Percentiles rank a stretch among this genome's conserved stretches.
Conservation (phyloP, 2,888 invertebrate genomes). For the Seira ritae region DNA sequence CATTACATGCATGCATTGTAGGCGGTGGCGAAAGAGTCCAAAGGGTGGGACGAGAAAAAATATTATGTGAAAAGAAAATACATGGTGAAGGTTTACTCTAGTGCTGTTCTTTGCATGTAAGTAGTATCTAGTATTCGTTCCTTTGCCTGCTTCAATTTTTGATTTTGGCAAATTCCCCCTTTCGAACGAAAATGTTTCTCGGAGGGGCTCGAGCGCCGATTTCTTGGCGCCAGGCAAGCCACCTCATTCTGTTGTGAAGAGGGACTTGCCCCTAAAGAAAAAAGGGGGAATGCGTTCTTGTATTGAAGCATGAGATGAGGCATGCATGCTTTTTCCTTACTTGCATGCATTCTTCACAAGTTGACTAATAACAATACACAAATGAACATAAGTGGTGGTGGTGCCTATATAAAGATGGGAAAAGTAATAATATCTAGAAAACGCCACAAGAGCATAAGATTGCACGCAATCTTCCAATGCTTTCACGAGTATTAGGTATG, state of each 20-base stretch:
- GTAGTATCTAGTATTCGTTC: too few relatives aligned
- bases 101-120: slow-evolving; percentile 18
- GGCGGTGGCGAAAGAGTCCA: slow-evolving; percentile 64
- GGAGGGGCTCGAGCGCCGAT: slow-evolving; percentile 63
- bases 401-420: too few relatives aligned
- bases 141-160: background rate
- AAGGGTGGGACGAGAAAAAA: slow-evolving; percentile 60
- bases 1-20: slow-evolving; percentile 36
- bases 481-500: too few relatives aligned
- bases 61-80: slow-evolving; percentile 15
- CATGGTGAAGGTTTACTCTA: slow-evolving; percentile 30
- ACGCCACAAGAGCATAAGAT: too few relatives aligned
- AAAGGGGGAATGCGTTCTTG: too few relatives aligned
- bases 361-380: too few relatives aligned
- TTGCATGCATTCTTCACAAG: too few relatives aligned
- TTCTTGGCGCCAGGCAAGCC: slow-evolving; percentile 65
- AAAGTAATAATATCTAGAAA: too few relatives aligned
- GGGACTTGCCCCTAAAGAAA: slow-evolving; percentile 49
- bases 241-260: slow-evolving; percentile 56
- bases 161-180: slow-evolving; percentile 59
- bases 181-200: slow-evolving; percentile 45
- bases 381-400: too few relatives aligned
- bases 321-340: too few relatives aligned
- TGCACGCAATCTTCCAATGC: too few relatives aligned
- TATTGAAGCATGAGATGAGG: too few relatives aligned